A percentile compares a stretch with the other conserved stretches of the same genome.
These are phyloP conservation scores for Tapera naevia DNA, from an alignment of 2,797 vertebrate species.

Conservation along the genomic window DNA sequence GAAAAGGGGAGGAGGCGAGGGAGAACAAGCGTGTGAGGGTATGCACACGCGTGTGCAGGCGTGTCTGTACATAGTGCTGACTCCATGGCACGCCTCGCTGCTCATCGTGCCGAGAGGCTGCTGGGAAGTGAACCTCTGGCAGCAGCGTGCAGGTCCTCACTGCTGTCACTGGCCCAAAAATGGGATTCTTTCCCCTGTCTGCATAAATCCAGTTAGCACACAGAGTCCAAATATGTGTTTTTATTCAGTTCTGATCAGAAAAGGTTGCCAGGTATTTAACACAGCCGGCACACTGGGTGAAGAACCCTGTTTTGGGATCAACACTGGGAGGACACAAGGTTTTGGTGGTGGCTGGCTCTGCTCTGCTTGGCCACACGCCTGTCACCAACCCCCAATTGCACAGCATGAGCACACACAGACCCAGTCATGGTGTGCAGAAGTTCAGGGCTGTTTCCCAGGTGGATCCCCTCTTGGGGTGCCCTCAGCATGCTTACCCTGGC, in stretches of 20 bases:
- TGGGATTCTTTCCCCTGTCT: no score
- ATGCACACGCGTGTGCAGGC: not conserved
- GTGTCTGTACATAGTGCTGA: fast-evolving
- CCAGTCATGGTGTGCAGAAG: fast-evolving
- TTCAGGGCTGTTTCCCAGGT: not conserved
- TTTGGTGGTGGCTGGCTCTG: no score
- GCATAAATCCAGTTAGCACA: no score
- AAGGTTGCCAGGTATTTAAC: no score
- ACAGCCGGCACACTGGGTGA: no score
- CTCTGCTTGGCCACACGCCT: no score
- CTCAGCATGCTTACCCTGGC: not conserved
- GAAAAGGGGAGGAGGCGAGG: not conserved
- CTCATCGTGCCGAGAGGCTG: fast-evolving
- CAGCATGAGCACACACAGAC: not conserved
- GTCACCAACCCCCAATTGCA: fast-evolving
- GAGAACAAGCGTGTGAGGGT: not conserved
- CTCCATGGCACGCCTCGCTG: not conserved
- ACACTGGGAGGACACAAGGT: no score
- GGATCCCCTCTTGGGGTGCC: no score
- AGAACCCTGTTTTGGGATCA: no score
- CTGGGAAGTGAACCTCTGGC: not conserved
- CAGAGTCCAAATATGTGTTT: no score
- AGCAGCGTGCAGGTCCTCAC: not conserved
- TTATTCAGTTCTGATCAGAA: no score
- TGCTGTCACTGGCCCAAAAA: no score